A percentile compares a stretch with the other conserved stretches of the same genome.
Evolutionary conservation across 2,113 vertebrate species (phyloP).

Genomic region (Sebastes fasciatus): DNA sequence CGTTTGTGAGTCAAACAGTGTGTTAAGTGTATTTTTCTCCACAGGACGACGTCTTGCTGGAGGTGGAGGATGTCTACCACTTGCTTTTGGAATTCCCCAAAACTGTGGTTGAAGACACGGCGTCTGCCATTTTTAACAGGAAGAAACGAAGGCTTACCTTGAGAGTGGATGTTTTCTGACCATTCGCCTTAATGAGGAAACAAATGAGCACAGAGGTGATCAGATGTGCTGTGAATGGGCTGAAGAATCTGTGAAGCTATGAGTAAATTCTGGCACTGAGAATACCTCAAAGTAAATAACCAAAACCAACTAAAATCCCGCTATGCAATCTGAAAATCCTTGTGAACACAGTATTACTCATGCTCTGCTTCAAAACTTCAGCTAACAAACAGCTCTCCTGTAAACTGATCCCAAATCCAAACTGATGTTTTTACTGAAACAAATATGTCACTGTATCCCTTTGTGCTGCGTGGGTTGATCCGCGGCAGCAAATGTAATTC

Average conservation of each 20-base stretch:
- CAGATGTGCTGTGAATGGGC: background rate
- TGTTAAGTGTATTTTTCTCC: slow-evolving; percentile 31
- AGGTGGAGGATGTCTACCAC: slow-evolving; percentile 87
- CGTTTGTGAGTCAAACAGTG: slow-evolving; percentile 5
- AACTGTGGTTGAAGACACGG: slow-evolving; percentile 83
- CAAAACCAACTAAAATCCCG: slow-evolving; percentile 8
- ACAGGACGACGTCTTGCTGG: slow-evolving; percentile 89
- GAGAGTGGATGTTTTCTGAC: slow-evolving; percentile 79
- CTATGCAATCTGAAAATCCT: background rate
- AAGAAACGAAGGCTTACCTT: slow-evolving; percentile 81
- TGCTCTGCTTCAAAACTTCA: slow-evolving; percentile 18
- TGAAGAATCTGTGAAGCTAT: background rate
- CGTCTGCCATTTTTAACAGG: slow-evolving; percentile 86
- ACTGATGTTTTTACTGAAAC: slow-evolving; percentile 34
- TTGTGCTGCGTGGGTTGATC: slow-evolving; percentile 47
- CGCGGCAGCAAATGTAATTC: slow-evolving; percentile 37
- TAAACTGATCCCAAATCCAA: slow-evolving; percentile 21
- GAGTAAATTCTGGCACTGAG: background rate
- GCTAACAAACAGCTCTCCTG: slow-evolving; percentile 1
- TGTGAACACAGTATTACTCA: background rate
- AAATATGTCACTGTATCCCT: slow-evolving; percentile 18
- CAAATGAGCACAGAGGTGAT: background rate
- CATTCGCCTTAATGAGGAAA: background rate
- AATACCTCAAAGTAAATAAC: slow-evolving; percentile 9
- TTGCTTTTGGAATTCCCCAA: slow-evolving; percentile 86